Percentiles rank a stretch among this genome's conserved stretches.
phyloP scores from a whole-genome alignment of 2,113 vertebrate genomes.

The Crotalus helleri region DNA sequence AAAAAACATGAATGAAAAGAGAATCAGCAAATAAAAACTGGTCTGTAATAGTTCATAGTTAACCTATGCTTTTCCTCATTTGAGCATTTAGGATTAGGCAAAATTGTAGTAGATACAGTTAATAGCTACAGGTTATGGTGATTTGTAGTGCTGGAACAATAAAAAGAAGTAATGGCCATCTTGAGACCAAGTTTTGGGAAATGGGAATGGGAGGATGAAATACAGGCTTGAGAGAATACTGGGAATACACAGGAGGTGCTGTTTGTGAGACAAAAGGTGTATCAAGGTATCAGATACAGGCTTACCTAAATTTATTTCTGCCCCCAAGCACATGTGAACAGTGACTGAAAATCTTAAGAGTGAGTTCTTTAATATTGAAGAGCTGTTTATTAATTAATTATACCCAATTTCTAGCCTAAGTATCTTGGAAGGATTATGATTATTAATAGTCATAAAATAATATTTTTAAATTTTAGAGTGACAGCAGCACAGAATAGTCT shows the following conservation, averaged over 20 bases:
- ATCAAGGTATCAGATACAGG: background rate
- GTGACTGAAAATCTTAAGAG: background rate
- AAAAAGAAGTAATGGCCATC: background rate
- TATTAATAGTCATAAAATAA: background rate
- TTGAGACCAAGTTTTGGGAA: background rate
- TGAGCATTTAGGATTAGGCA: background rate
- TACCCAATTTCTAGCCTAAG: background rate
- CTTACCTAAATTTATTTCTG: background rate
- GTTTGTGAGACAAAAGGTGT: background rate
- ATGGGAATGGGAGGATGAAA: background rate
- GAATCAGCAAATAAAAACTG: background rate
- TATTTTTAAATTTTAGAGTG: background rate
- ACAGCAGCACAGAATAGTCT: background rate
- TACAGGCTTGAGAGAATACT: background rate
- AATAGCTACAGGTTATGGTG: background rate
- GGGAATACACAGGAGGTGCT: background rate
- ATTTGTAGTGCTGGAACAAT: background rate
- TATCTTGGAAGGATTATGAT: background rate
- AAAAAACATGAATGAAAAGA: background rate
- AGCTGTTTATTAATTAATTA: background rate
- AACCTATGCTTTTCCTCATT: background rate
- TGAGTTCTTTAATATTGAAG: background rate
- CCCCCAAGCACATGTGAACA: background rate
- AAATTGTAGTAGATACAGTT: background rate
- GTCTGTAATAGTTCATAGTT: background rate